Conservation (phyloP, 1,140 invertebrate species). For the Diachasma alloeum region DNA sequence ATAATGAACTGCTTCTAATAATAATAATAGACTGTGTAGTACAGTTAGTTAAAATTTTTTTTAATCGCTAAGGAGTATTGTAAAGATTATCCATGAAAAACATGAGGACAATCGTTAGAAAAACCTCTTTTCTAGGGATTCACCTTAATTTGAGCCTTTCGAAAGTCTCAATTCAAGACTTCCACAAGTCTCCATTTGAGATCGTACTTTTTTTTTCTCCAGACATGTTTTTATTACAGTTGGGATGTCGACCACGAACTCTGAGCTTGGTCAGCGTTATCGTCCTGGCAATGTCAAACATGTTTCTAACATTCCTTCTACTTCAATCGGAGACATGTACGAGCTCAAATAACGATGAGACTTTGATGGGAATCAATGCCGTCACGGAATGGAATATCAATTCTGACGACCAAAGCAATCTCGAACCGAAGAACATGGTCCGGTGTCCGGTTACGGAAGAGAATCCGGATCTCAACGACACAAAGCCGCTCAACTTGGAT, state of each 20-base stretch:
- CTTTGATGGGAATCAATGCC: constrained; percentile 46
- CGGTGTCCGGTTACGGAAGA: constrained; percentile 49
- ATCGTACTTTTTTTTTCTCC: too few relatives aligned
- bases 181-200: too few relatives aligned
- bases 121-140: too few relatives aligned
- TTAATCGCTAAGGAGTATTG: too few relatives aligned
- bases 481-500: constrained; percentile 69
- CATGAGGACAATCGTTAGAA: too few relatives aligned
- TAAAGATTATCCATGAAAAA: too few relatives aligned
- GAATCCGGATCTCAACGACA: constrained; percentile 56
- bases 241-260: constrained; percentile 75
- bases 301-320: constrained; percentile 74
- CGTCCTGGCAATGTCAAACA: constrained; percentile 73
- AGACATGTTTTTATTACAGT: constrained; percentile 45
- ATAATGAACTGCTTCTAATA: too few relatives aligned
- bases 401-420: constrained; percentile 30
- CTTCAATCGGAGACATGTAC: constrained; percentile 67
- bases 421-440: constrained; percentile 25
- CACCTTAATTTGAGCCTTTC: too few relatives aligned
- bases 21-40: too few relatives aligned
- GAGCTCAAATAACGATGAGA: constrained; percentile 31
- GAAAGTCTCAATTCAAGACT: too few relatives aligned
- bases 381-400: constrained; percentile 49
- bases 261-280: constrained; percentile 71
- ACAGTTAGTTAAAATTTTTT: too few relatives aligned